These are phyloP conservation scores for Andrena chrysosceles DNA, from an alignment of 2,888 invertebrate genomes.

Conservation along the genomic window DNA sequence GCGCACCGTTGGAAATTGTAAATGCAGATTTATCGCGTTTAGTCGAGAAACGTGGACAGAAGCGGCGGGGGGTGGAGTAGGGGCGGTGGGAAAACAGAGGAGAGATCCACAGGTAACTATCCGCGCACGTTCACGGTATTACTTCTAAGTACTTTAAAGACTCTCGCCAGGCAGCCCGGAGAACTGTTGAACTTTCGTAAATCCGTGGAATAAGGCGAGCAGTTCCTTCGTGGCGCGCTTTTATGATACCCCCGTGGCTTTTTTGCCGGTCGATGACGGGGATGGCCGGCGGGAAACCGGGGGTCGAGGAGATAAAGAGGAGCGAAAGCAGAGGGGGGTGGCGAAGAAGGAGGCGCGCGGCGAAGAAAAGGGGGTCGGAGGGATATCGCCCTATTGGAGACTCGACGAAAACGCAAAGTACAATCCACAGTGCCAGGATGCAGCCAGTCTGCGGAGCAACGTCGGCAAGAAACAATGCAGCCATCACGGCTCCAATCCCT, in stretches of 20 bases:
- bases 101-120: slow-evolving; percentile 10
- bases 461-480: slow-evolving; percentile 81
- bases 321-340: slow-evolving; percentile 7
- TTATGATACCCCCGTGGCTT: slow-evolving; percentile 66
- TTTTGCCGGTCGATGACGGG: slow-evolving; percentile 64
- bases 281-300: slow-evolving; percentile 21
- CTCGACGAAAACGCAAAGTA: slow-evolving; percentile 77
- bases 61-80: too few species aligned
- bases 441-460: slow-evolving; percentile 77
- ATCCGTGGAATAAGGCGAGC: slow-evolving; percentile 62
- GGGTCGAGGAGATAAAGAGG: slow-evolving; percentile 7
- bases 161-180: slow-evolving; percentile 28
- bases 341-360: slow-evolving; percentile 17
- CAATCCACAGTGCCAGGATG: slow-evolving; percentile 73
- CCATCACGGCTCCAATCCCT: slow-evolving; percentile 76
- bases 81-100: background rate
- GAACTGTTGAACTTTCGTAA: slow-evolving; percentile 59
- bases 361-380: slow-evolving; percentile 6
- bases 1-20: slow-evolving; percentile 36
- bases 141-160: slow-evolving; percentile 56
- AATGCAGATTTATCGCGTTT: slow-evolving; percentile 50
- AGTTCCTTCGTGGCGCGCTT: slow-evolving; percentile 53
- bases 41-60: slow-evolving; percentile 13
- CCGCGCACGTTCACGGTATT: slow-evolving; percentile 39
- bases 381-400: slow-evolving; percentile 73